These are phyloP conservation scores for Chaetops frenatus DNA, from an alignment of 2,113 vertebrate species.

Conservation along the genomic window DNA sequence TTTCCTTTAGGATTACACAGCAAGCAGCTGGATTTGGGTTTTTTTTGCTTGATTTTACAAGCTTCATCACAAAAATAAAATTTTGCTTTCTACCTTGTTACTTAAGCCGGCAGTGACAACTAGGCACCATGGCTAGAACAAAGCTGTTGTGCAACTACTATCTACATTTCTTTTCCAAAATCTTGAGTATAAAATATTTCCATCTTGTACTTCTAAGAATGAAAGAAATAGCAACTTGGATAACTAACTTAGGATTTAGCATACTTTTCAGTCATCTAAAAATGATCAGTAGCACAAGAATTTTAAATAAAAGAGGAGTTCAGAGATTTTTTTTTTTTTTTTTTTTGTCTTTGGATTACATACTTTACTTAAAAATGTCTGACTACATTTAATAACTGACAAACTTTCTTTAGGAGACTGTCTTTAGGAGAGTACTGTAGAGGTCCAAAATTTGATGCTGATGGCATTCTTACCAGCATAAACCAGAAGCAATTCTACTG, in stretches of 20 bases:
- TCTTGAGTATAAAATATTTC: not conserved
- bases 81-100: not conserved
- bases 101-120: not conserved
- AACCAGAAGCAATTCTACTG: not conserved
- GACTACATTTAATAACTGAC: not conserved
- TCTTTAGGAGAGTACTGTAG: not conserved
- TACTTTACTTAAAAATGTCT: not conserved
- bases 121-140: not conserved
- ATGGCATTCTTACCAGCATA: not conserved
- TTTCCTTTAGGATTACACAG: slow-evolving; percentile 31
- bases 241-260: not conserved
- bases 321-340: not conserved
- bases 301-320: not conserved
- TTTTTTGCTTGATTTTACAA: slow-evolving; percentile 3
- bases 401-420: not conserved
- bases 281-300: not conserved
- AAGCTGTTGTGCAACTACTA: not conserved
- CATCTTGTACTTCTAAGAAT: not conserved
- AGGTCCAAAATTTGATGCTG: not conserved
- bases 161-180: not conserved
- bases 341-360: not conserved
- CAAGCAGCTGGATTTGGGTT: slow-evolving; percentile 20
- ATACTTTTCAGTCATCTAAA: not conserved
- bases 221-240: not conserved
- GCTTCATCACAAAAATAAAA: slow-evolving; percentile 19